Evolutionary conservation across 2,888 invertebrate species (phyloP), one percentile per base, ranked within the genome.

Genomic region (Pteria penguin): DNA sequence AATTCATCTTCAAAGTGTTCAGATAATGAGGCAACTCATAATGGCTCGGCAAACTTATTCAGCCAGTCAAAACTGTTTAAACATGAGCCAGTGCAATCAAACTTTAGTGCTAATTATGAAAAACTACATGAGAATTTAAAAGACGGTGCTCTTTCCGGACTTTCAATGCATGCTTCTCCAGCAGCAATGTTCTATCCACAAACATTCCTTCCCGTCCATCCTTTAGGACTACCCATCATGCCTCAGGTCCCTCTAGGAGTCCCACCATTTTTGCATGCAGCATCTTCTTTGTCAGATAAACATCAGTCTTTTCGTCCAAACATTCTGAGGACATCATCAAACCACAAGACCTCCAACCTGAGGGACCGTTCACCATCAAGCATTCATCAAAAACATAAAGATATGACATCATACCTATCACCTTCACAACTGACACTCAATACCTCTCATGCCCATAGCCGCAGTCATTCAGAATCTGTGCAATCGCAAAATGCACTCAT

Each of bases 161-260:
- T 75, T 22, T 78, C 70, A 26, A 58, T 72, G 24, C 78, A 57
- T 61, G 75, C 78, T 18, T 45, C 45, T 67, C 73, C 68, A 14
- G 72, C 68, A 36, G 76, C 81, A 2, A 78, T 83, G 80, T 82
- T 83, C 61, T 85, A 81, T 76, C 83, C 82, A 57, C 83, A 79
- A 68, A 57, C 82, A 31, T 75, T 81, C 63, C 60, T 74, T 5
- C 84, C 80, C 36, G 45, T 77, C 24, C 72, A 71, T 60, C 76
- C 73, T 24, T 52, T 77, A 14, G 73, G 76, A 54, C 60, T 77
- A 29, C 72, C 76, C 22, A 65, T 77, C 22, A 77, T 77, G 72
- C 69, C 68, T 69, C 76, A 77, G 31, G 2, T 77, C 31, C 76
- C 76, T 22, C 65, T 75, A 65, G 70, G 65, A 24, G 55, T 75